phyloP scores from a whole-genome alignment of 2,797 vertebrate species.

The Gymnocypris eckloni region DNA sequence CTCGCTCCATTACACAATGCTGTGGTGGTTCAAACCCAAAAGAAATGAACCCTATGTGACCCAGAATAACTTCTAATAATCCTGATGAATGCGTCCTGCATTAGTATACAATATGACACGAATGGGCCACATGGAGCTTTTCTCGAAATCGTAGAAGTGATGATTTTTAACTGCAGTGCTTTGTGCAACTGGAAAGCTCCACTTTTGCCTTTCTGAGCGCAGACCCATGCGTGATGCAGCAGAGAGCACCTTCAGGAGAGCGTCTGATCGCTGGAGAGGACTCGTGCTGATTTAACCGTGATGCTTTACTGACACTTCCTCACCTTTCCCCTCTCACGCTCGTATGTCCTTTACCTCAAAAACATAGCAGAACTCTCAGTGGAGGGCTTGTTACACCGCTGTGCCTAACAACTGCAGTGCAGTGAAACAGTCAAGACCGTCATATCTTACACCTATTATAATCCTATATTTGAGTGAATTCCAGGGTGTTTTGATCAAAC shows the following conservation, averaged over 20 bases:
- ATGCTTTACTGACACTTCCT: background rate
- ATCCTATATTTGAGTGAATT: too few species aligned
- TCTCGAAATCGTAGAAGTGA: background rate
- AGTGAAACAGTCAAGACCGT: too few species aligned
- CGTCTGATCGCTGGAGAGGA: background rate
- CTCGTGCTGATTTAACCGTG: background rate
- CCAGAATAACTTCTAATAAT: background rate
- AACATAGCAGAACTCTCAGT: background rate
- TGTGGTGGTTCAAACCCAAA: background rate
- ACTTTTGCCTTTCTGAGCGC: background rate
- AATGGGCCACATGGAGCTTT: background rate
- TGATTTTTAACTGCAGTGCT: background rate
- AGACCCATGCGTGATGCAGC: background rate
- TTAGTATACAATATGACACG: background rate
- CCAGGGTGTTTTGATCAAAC: background rate
- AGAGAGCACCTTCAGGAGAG: background rate
- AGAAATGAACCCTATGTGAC: background rate
- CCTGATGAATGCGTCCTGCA: background rate
- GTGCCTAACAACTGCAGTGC: too few species aligned
- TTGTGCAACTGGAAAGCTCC: background rate
- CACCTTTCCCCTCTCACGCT: background rate
- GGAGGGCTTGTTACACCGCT: background rate
- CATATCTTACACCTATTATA: too few species aligned
- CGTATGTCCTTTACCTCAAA: background rate
- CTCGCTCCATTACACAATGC: background rate